Evolutionary conservation across 2,113 vertebrate genomes (phyloP).

Genomic region (Corythornis madagascariensis): DNA sequence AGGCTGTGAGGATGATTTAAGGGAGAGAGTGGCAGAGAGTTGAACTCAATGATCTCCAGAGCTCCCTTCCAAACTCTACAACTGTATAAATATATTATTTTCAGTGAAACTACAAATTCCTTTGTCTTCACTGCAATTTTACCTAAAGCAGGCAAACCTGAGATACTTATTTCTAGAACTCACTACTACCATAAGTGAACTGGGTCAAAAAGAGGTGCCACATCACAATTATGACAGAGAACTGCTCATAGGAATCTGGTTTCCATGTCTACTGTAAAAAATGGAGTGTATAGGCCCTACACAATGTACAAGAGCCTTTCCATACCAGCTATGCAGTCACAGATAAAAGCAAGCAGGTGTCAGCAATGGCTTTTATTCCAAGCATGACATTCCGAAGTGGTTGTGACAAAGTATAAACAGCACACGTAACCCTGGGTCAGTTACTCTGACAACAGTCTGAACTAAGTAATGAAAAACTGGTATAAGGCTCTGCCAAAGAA

Average conservation of each 20-base stretch:
- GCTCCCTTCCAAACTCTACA: too few relatives aligned
- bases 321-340: background rate
- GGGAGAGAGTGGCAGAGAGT: too few relatives aligned
- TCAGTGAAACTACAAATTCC: background rate
- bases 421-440: background rate
- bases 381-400: background rate
- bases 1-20: too few relatives aligned
- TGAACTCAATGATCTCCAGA: too few relatives aligned
- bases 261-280: background rate
- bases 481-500: background rate
- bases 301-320: background rate
- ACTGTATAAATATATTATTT: background rate
- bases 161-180: background rate
- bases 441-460: background rate
- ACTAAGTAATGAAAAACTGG: background rate
- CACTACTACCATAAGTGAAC: background rate
- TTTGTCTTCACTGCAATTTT: background rate
- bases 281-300: background rate
- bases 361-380: background rate
- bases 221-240: background rate
- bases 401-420: background rate
- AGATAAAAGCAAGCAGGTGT: background rate
- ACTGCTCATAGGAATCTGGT: background rate
- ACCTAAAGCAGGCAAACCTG: background rate
- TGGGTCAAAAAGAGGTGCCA: background rate